phyloP scores from a whole-genome alignment of 1,140 invertebrate genomes.

The Ridgeia piscesae region DNA sequence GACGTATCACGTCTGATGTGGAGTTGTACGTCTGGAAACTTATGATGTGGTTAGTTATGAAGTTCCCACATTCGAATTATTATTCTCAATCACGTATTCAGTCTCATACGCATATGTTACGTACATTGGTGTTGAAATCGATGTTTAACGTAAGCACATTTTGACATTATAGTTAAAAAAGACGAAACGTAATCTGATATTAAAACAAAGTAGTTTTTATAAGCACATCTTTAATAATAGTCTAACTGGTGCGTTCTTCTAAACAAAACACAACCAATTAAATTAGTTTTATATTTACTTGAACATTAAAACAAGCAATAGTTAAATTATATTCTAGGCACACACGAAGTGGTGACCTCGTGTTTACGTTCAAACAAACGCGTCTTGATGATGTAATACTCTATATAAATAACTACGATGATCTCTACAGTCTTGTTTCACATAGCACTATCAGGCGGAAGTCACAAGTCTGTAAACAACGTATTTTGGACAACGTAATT shows the following conservation, averaged over 20 bases:
- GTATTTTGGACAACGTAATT: not conserved
- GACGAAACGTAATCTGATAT: not conserved
- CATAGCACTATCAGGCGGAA: not conserved
- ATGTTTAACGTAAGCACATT: not conserved
- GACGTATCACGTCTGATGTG: too few species aligned
- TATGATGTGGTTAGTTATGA: too few species aligned
- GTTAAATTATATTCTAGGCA: not conserved
- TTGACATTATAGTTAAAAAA: not conserved
- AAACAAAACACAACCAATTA: not conserved
- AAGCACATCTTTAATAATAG: not conserved
- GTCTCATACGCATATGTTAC: too few species aligned
- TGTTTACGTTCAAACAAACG: not conserved
- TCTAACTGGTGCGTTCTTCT: not conserved
- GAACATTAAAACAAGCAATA: not conserved
- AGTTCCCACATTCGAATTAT: too few species aligned
- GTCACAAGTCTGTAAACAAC: not conserved
- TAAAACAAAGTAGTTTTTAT: not conserved
- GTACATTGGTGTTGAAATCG: too few species aligned
- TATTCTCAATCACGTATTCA: too few species aligned
- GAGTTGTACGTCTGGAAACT: too few species aligned
- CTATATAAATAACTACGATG: not conserved
- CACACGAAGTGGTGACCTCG: not conserved
- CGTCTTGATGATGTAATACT: not conserved
- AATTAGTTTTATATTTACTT: not conserved
- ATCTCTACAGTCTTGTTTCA: not conserved